Evolutionary conservation across 2,797 vertebrate genomes (phyloP), one percentile per base, ranked within the genome.

Genomic region (Tapirus indicus): DNA sequence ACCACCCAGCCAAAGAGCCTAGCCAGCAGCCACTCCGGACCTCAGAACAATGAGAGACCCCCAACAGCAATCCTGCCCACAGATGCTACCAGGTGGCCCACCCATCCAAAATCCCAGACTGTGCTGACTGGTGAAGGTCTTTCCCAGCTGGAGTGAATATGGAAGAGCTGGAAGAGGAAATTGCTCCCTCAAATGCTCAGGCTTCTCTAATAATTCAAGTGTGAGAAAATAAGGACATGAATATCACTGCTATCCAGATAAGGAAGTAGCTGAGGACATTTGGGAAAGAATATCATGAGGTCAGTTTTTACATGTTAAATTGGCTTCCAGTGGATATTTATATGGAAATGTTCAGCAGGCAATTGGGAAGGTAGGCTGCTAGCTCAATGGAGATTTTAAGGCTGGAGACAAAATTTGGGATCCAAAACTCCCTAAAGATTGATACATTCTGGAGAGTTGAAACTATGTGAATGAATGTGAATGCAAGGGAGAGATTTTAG

Each of bases 401-500:
- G 3, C 29, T 86, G 29, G 29, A 90, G 41, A 95, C 25, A 93
- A 97, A 74, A 90, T 47, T 62, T 82, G 52, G 14, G 14, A 27
- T 72, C 13, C 8, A 71, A 90, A 93, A 71, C 16, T 60, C 21
- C 41, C 74, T 80, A 90, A 84, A 52, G 69, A 66, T 71, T 75
- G 49, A 83, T 83, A 68, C 16, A 88, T 44, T 92, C 69, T 83
- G 54, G 58, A 32, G 23, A 62, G 20, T n/a, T 62, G 18, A 75
- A 92, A 60, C 20, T 83, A 84, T 78, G n/a, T 85, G 52, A 91
- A 90, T 58, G 52, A 85, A 69, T 71, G 68, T 75, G 21, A 85
- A 84, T 85, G 64, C 58, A 66, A 79, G 25, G 44, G 29, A 87
- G 32, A 83, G 7, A 96, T 23, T 92, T 92, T 60, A 83, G 25